Conservation (phyloP, 1,140 invertebrate species). For the Magallana angulata region DNA sequence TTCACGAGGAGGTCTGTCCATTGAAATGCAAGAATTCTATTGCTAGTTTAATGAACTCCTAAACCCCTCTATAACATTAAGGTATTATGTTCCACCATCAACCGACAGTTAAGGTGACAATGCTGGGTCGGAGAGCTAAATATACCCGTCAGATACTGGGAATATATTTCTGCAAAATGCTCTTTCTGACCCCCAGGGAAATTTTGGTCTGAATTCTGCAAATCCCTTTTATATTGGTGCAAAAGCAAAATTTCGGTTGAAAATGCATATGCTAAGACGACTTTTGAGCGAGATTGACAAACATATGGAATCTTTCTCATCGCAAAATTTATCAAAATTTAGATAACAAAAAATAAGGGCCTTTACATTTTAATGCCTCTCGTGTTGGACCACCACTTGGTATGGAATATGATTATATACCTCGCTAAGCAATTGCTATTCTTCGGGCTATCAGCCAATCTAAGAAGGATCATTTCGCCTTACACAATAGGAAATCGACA, state of each 20-base stretch:
- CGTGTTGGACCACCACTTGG: constrained; percentile 29
- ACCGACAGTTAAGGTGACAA: not conserved
- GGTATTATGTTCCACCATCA: constrained; percentile 21
- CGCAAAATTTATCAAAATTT: not conserved
- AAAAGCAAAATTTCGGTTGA: not conserved
- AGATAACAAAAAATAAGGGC: not conserved
- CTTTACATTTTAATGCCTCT: constrained; percentile 26
- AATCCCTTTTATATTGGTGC: not conserved
- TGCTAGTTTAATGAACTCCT: constrained; percentile 27
- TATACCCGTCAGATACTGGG: not conserved
- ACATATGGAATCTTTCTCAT: not conserved
- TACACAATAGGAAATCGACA: constrained; percentile 30
- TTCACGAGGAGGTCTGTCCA: constrained; percentile 25
- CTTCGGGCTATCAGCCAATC: constrained; percentile 30
- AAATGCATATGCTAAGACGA: not conserved
- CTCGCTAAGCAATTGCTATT: constrained; percentile 9
- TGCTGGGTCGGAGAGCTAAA: not conserved
- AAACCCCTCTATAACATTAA: constrained; percentile 25
- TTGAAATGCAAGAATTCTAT: not conserved
- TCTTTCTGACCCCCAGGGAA: not conserved
- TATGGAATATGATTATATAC: constrained; percentile 44
- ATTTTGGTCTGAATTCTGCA: not conserved
- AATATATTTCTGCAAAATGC: not conserved
- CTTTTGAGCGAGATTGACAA: not conserved
- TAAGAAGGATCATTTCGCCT: constrained; percentile 27